These are phyloP conservation scores for Pseudanteris insignis DNA, from an alignment of 2,888 invertebrate genomes.

Conservation along the genomic window DNA sequence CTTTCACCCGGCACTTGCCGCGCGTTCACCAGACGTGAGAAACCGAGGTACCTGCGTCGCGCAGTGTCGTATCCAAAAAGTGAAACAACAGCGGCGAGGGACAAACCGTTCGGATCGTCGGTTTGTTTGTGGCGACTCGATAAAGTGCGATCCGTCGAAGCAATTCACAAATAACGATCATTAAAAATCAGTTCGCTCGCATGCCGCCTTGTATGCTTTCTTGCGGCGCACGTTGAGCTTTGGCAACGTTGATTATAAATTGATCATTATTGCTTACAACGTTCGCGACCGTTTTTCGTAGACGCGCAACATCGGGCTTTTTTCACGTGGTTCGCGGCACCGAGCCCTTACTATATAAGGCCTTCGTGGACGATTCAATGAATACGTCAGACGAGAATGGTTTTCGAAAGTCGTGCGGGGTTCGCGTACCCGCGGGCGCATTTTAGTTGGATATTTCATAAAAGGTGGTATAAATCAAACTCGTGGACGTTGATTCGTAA, in stretches of 20 bases:
- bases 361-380: not conserved
- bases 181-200: slow-evolving; percentile 23
- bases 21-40: too few relatives aligned
- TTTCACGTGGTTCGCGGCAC: slow-evolving; percentile 1
- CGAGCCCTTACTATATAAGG: slow-evolving; percentile 22
- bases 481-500: not conserved
- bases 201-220: slow-evolving; percentile 6
- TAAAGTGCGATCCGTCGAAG: too few relatives aligned
- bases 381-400: too few relatives aligned
- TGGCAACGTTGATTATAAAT: slow-evolving; percentile 21
- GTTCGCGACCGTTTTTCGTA: slow-evolving; percentile 10
- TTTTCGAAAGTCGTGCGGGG: too few relatives aligned
- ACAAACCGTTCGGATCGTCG: too few relatives aligned
- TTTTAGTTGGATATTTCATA: not conserved
- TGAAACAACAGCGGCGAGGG: slow-evolving; percentile 1
- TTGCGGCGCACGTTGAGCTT: slow-evolving; percentile 12
- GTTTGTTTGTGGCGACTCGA: not conserved
- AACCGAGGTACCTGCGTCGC: too few relatives aligned
- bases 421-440: not conserved
- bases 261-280: slow-evolving; percentile 23
- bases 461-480: slow-evolving; percentile 1
- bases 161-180: too few relatives aligned
- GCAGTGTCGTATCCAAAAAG: too few relatives aligned
- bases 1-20: too few relatives aligned
- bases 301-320: slow-evolving; percentile 7